phyloP scores from a whole-genome alignment of 2,113 vertebrate genomes.

The Nycticorax nycticorax region DNA sequence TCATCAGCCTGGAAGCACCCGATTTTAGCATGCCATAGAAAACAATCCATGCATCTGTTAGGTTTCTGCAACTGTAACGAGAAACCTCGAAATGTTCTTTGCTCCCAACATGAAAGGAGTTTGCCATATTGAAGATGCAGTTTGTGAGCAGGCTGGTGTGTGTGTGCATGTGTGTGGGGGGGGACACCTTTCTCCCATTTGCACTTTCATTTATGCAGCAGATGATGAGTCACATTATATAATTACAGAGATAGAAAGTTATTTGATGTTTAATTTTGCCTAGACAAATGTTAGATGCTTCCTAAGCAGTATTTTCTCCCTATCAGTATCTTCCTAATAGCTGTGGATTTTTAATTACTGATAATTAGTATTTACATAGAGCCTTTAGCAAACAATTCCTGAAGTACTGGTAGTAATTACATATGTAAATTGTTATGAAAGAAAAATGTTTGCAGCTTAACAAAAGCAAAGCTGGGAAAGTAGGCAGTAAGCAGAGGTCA shows the following conservation, averaged over 20 bases:
- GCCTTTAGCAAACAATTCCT: conserved; percentile 81
- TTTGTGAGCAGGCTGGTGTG: background rate
- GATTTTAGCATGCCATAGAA: background rate
- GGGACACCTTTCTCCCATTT: background rate
- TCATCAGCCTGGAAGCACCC: background rate
- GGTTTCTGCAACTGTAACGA: background rate
- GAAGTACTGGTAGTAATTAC: conserved; percentile 78
- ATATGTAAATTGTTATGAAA: conserved; percentile 74
- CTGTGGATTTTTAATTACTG: conserved; percentile 82
- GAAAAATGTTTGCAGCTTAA: conserved; percentile 50
- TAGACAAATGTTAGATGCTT: conserved; percentile 39
- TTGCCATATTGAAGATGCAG: background rate
- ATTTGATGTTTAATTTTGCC: conserved; percentile 67
- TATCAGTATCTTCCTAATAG: conserved; percentile 76
- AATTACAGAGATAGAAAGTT: conserved; percentile 66
- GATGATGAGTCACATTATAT: conserved; percentile 44
- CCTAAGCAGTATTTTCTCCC: conserved; percentile 74
- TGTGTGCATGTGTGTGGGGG: no score
- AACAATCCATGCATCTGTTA: background rate
- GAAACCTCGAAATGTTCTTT: background rate
- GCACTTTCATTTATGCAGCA: conserved; percentile 11
- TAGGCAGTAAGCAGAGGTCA: conserved; percentile 14
- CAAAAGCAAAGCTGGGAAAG: conserved; percentile 26
- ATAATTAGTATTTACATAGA: conserved; percentile 87
- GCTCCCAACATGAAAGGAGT: background rate